Evolutionary conservation across 2,113 vertebrate genomes (phyloP).

Genomic region (Bungarus multicinctus): DNA sequence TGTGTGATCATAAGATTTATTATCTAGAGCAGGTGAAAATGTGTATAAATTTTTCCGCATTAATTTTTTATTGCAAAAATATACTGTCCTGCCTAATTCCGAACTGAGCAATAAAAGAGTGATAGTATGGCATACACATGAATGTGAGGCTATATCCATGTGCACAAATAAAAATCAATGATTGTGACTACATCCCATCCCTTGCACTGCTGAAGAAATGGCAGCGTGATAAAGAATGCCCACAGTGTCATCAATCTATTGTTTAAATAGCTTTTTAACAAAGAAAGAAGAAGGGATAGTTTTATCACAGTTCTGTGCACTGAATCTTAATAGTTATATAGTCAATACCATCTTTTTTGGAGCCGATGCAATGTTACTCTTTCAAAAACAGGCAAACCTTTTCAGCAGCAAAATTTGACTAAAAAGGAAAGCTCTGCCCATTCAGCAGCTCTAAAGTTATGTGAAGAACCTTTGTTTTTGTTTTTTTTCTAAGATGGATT

Average conservation of each 20-base stretch:
- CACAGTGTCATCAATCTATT: not conserved
- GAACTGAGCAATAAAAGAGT: not conserved
- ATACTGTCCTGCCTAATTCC: not conserved
- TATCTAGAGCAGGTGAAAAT: not conserved
- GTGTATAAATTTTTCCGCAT: not conserved
- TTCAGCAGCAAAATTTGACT: not conserved
- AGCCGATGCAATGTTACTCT: not conserved
- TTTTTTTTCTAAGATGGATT: not conserved
- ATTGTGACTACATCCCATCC: not conserved
- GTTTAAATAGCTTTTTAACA: not conserved
- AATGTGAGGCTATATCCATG: not conserved
- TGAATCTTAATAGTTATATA: not conserved
- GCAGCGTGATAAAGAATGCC: not conserved
- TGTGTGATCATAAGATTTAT: not conserved
- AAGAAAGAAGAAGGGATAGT: not conserved
- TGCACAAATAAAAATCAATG: not conserved
- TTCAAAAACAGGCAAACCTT: not conserved
- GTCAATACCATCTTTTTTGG: not conserved
- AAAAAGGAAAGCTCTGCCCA: not conserved
- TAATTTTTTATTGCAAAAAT: not conserved
- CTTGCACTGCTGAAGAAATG: not conserved
- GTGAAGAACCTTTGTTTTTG: not conserved
- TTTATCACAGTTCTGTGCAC: not conserved
- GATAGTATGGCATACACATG: not conserved
- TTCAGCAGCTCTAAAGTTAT: not conserved